Base-by-base conservation (phyloP, 2,113 vertebrate genomes). In the Zosterops pallidus region DNA sequence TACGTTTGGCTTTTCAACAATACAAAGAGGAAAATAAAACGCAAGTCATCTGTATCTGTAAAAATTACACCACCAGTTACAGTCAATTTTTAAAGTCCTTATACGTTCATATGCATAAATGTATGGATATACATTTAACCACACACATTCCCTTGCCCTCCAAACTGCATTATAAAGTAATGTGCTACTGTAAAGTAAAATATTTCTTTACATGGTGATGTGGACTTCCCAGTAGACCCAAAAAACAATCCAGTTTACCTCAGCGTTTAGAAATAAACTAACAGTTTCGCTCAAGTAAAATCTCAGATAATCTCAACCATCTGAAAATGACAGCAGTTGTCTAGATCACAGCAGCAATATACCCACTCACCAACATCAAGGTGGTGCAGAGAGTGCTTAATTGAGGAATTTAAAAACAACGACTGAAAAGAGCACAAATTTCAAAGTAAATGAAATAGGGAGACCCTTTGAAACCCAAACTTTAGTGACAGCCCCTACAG, bases 361-460 rank as follows among this genome's bases (percentile, higher is more conserved):
- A 90, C 52, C 92, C 89, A 83, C 77, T 93, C 89, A 88, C 72
- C 76, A 89, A 92, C 71, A 87, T 95, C 65, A 88, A 96, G 93
- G 86, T 96, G 77, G 86, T 79, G 46, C 35, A 19, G 74, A 95
- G 76, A 67, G 52, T 91, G 89, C 92, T 92, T 95, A 97, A 92
- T 84, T 96, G 92, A 90, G 78, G 93, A 91, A 91, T 96, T 96
- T 97, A 90, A 95, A 97, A 95, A 94, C 25, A 4, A 95, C 17
- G 7, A 93, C 75, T 82, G 79, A 92, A 92, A 94, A 93, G 91
- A 92, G 60, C 83, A 97, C n/a, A 28, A 59, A 83, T 96, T 96
- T 95, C 94, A 87, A 97, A 95, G 90, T 86, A 94, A 96, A 93
- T 55, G n/a, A 85, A 92, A 87, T 86, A 94, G 62, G 71, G 63